Evolutionary conservation across 2,797 vertebrate species (phyloP).

Genomic region (Dicrostonyx torquatus): DNA sequence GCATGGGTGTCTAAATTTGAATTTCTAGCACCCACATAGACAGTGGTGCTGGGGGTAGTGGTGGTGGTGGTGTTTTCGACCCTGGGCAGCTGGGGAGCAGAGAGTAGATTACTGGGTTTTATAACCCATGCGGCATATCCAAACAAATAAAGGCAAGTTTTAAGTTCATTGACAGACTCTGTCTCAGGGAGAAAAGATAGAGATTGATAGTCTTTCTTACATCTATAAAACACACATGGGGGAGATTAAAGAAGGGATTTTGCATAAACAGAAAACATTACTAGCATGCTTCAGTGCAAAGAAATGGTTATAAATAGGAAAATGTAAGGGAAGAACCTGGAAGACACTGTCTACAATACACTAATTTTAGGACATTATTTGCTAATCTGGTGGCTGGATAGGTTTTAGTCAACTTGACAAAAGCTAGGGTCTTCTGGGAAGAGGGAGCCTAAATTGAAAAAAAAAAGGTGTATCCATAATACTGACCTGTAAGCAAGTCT

Average conservation of each 20-base stretch:
- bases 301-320: neutral
- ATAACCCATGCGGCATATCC: neutral
- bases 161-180: neutral
- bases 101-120: neutral
- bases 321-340: neutral
- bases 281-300: neutral
- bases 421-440: neutral
- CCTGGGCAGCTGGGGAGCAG: neutral
- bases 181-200: neutral
- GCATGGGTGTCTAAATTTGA: neutral
- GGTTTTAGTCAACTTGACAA: neutral
- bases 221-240: neutral
- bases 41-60: too few species aligned
- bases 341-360: neutral
- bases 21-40: neutral
- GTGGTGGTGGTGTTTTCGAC: neutral
- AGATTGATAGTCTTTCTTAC: neutral
- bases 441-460: neutral
- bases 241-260: neutral
- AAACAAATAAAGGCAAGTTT: neutral
- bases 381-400: neutral
- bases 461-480: neutral
- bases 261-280: neutral
- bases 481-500: neutral
- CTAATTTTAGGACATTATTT: slow-evolving; percentile 13